A percentile compares a stretch with the other conserved stretches of the same genome.
phyloP scores from a whole-genome alignment of 1,140 invertebrate genomes.

The Drosophila repletoides region DNA sequence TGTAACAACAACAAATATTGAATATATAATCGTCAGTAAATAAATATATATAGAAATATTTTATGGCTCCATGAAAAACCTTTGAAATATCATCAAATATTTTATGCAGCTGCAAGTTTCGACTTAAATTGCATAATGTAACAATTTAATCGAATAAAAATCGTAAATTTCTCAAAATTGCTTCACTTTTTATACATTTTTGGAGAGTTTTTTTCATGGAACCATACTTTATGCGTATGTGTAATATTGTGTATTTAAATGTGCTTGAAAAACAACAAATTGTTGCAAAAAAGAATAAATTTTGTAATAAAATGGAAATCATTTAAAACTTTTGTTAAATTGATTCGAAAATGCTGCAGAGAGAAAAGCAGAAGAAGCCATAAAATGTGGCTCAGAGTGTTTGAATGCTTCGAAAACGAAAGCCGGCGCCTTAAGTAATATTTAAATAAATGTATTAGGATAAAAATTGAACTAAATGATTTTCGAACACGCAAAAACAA shows the following conservation, averaged over 20 bases:
- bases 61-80: slow-evolving; percentile 14
- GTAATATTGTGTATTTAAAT: slow-evolving; percentile 31
- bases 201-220: slow-evolving; percentile 1
- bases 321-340: background rate
- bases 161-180: background rate
- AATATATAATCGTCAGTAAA: background rate
- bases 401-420: slow-evolving; percentile 33
- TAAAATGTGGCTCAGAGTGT: background rate
- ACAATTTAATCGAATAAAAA: background rate
- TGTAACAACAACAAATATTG: slow-evolving; percentile 1
- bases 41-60: background rate
- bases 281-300: background rate
- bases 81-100: too few species aligned
- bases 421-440: slow-evolving; percentile 34
- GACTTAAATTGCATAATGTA: background rate
- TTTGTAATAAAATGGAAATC: background rate
- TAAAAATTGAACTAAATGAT: slow-evolving; percentile 6
- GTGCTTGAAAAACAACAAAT: background rate
- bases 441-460: slow-evolving; percentile 8
- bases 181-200: background rate
- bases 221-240: background rate
- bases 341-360: background rate
- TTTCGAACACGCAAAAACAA: slow-evolving; percentile 12
- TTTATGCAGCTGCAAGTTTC: too few species aligned
- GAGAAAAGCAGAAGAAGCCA: background rate